Evolutionary conservation across 2,113 vertebrate species (phyloP), one percentile per base, ranked within the genome.

Genomic region (Mus spicilegus): DNA sequence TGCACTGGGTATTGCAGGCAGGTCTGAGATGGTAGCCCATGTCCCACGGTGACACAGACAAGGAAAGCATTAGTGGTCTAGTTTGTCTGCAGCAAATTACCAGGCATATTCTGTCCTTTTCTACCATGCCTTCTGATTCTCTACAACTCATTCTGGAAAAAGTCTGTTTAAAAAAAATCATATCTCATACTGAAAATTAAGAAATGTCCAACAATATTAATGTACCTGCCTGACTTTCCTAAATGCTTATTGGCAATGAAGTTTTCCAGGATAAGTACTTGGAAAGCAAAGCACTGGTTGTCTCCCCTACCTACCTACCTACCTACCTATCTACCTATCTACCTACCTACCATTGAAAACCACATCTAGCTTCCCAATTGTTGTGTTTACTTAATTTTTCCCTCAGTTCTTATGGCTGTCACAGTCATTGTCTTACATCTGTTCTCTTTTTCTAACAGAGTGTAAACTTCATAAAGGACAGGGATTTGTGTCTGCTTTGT

Each of bases 261-360:
- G 67, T 33, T 90, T 77, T n/a, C 33, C 2, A 22, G 70, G 20
- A 3, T 51, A 56, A 87, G 0, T 54, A 28, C 84, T 96, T 95
- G 85, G 63, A 93, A 96, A 96, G 28, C 51, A 85, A 95, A 96
- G 24, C 46, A 85, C 22, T 72, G 73, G 75, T 84, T 69, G 4
- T 61, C 80, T 13, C n/a, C 13, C 78, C 28, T 26, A 2, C 42
- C 42, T 42, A 42, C 42, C 42, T 42, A 42, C 42, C 42, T 42
- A 42, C 42, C 42, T 42, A 42, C 42, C 42, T 42, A 42, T 26
- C 61, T 7, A 12, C 28, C 6, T 92, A 16, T 36, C 1, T 56
- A 16, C 56, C 5, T 26, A 28, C 63, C 63, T 87, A 81, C 76
- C 54, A 54, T 58, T 76, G 28, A 49, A 88, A 76, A 75, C 13